Base-by-base conservation (phyloP, 2,888 invertebrate genomes). In the Drosophila eohydei region DNA sequence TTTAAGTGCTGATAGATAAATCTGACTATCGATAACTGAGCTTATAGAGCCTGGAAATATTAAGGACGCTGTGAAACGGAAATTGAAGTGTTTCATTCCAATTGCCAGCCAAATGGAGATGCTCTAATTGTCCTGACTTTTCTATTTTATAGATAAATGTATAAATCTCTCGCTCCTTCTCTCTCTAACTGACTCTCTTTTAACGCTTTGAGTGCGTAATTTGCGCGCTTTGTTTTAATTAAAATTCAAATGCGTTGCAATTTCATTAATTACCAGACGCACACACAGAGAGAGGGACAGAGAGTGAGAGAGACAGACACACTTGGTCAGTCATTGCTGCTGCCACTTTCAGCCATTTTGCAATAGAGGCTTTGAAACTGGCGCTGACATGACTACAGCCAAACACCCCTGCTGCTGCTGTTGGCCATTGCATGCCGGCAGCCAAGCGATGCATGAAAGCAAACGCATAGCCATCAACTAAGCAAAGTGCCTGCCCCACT, bases 161-260 rank as follows among this genome's bases (percentile, higher is more conserved):
- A 30, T 55, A 40, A 40, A 40, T 55, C 14, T 36, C 3, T 30
- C 2, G 36, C 26, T 8, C 8, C 16, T 3, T 14, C 1, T 30
- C n/a, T 43, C 8, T 5, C 28, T 34, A 8, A 16, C 12, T 28
- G 14, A 3, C 4, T 14, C 14, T 28, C 2, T 11, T 40, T 14
- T 7, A 28, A 16, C 44, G 44, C 63, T 61, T 56, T 64, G 66
- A 68, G 71, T 71, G 70, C 70, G 82, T 81, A 87, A 84, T 84
- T 89, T 87, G 89, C 69, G 75, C 89, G 89, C 89, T 87, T 87
- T 87, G 87, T 88, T 90, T 91, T 91, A 91, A 91, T 91, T 91
- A 91, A 91, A 91, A 91, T 91, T 89, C 90, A 89, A 91, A 91
- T 91, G 85, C 85, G 89, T 81, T 88, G 88, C 89, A 91, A 83